phyloP scores from a whole-genome alignment of 2,113 vertebrate species.

The Cygnus buccinator region DNA sequence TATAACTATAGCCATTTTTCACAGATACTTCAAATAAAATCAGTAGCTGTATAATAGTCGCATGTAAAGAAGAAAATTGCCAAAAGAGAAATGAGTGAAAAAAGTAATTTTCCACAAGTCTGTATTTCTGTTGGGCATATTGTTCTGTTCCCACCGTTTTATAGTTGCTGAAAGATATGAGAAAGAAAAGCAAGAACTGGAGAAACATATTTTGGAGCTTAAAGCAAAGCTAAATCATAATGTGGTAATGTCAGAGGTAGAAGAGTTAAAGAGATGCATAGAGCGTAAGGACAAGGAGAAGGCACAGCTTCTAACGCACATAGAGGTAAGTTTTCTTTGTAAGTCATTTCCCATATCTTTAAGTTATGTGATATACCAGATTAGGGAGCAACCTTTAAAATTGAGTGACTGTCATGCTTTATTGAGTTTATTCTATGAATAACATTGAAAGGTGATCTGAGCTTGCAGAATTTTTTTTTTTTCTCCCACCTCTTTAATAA shows the following conservation, averaged over 20 bases:
- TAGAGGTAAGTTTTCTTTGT: conserved; percentile 80
- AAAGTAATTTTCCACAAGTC: background rate
- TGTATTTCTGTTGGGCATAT: background rate
- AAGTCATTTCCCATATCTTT: background rate
- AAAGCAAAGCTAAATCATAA: conserved; percentile 79
- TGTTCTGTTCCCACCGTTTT: conserved; percentile 10
- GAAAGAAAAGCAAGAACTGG: conserved; percentile 79
- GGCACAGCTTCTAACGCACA: conserved; percentile 78
- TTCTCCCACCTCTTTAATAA: background rate
- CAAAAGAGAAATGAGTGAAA: background rate
- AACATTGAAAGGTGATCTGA: background rate
- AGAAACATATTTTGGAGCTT: conserved; percentile 85
- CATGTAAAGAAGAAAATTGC: background rate
- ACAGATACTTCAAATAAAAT: background rate
- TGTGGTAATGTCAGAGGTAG: conserved; percentile 80
- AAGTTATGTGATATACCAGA: background rate
- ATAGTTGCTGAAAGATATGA: conserved; percentile 71
- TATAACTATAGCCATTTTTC: background rate
- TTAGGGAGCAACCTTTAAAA: background rate
- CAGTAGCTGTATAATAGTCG: background rate
- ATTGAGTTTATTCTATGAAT: background rate
- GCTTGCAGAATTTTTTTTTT: background rate
- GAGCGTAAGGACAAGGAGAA: conserved; percentile 88
- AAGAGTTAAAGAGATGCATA: conserved; percentile 84
- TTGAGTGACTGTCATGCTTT: background rate